Base-by-base conservation (phyloP, 2,888 invertebrate species). In the Margaritifera margaritifera region DNA sequence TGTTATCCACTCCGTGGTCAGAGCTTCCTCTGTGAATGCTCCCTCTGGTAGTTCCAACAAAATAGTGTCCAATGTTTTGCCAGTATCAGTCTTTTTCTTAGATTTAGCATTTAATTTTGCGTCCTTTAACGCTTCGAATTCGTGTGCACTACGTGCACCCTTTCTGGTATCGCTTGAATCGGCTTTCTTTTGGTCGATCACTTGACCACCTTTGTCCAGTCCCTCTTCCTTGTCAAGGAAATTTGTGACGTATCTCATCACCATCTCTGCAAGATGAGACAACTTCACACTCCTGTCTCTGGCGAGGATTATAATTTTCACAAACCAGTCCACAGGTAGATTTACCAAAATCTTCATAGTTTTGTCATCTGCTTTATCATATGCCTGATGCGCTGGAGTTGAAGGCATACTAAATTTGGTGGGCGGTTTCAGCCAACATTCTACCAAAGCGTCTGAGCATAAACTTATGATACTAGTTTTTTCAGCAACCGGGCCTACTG, bases 361-460 rank as follows among this genome's bases (percentile, higher is more conserved):
- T 24, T 58, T 62, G 55, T 81, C 82, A 19, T 83, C 84, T 2
- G 71, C 65, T 42, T 72, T 74, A n/a, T 80, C 79, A n/a, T 57
- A 53, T 25, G 71, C 68, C 18, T 73, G 65, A 25, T 79, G 79
- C 64, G 77, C 79, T n/a, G 75, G 73, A 50, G 74, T 73, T 4
- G 75, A 71, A 0, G 80, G 82, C 8, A 74, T 75, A 62, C 77
- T 80, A 62, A 83, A 82, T 64, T 80, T 83, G 27, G 80, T 84
- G 25, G 81, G 80, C 31, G 83, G 82, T 67, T 80, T 81, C 4
- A 85, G 70, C 87, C 86, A 87, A 63, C 84, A 86, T 42, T 88
- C 87, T 0, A 88, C 82, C 11, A 88, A 77, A 15, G 87, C 86
- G 42, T 83, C 82, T 6, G 82, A 74, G 62, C 87, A 87, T 63